Evolutionary conservation across 1,140 invertebrate species (phyloP), one percentile per base, ranked within the genome.

Genomic region (Drosophila auraria): DNA sequence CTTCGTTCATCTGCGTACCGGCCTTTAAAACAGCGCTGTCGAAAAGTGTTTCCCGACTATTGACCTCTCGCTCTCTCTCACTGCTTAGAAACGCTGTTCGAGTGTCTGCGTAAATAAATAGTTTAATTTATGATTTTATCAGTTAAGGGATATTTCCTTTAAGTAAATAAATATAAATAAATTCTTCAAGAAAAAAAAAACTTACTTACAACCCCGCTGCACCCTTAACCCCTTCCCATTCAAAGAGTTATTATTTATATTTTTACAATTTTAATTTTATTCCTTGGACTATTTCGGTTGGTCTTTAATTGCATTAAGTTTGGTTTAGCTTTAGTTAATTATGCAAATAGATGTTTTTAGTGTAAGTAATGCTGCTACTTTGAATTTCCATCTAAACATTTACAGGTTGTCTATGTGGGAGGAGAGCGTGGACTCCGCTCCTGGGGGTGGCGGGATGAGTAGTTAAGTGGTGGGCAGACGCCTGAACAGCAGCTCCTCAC

Each of bases 371-470:
- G 74, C n/a, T 11, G 40, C 73, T 77, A 68, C 58, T 66, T 77
- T 23, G 42, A 64, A 64, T 23, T 68, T 56, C n/a, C 63, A 40
- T 77, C 73, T 77, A 77, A 77, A 77, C 73, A 77, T 77, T 77
- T 60, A 77, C 62, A 77, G 25, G 66, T 25, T 53, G 33, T 68
- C 63, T 33, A 68, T 44, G 47, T 40, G 57, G 49, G 20, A 17
- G 40, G 42, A 36, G 40, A 38, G 17, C 30, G 14, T 20, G 53
- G 61, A 20, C n/a, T 42, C 54, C 58, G 33, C 40, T 42, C 54
- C 4, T 17, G 20, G 45, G 45, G 25, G 47, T 33, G 30, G 27
- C 38, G 49, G 38, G 33, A 45, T 38, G 50, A 50, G 11, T 42
- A 42, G 36, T 75, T 53, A 69, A 57, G 23, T 47, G 42, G 42